Evolutionary conservation across 2,797 vertebrate species (phyloP), one percentile per base, ranked within the genome.

Genomic region (Manis javanica): DNA sequence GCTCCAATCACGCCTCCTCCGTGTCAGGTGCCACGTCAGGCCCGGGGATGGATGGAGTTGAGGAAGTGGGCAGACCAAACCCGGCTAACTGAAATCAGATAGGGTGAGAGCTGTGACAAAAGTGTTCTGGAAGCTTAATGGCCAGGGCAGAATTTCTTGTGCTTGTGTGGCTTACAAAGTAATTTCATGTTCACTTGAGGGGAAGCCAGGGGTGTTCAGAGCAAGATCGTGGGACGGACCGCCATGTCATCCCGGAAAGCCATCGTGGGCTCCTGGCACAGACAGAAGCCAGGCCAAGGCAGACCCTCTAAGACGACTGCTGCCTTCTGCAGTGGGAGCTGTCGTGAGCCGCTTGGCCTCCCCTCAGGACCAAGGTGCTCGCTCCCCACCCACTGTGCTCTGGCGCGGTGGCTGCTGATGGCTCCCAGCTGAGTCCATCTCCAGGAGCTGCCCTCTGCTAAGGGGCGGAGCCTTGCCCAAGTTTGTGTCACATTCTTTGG

Each of bases 1-100:
- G 53, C 53, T 16, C 42, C 0, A 0, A 31, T 46, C 0, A 0
- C 15, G 37, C 64, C 77, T 64, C 51, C 64, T 49, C 31, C 8
- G 18, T 26, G 53, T 12, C 64, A 46, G 75, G 24, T 0, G 5
- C 61, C 31, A 37, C 31, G 11, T 49, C 26, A 26, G 61, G 29
- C 14, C 21, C 3, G 13, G n/a, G 42, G 15, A 24, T 21, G 26
- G 57, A 55, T 24, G 9, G 1, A 18, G 51, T 6, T 29, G 51
- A 69, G 51, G 37, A 69, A 68, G 79, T 15, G 37, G 51, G 29
- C 31, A 69, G 75, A 59, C 66, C 23, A 15, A 37, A 31, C 21
- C 4, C 39, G 66, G 39, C 26, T 23, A 37, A 49, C 3, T 29
- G 77, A 59, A 26, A 61, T 61, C 16, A 49, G 16, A 49, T 29